These are phyloP conservation scores for Aythya baeri DNA, from an alignment of 2,113 vertebrate species.

Conservation along the genomic window DNA sequence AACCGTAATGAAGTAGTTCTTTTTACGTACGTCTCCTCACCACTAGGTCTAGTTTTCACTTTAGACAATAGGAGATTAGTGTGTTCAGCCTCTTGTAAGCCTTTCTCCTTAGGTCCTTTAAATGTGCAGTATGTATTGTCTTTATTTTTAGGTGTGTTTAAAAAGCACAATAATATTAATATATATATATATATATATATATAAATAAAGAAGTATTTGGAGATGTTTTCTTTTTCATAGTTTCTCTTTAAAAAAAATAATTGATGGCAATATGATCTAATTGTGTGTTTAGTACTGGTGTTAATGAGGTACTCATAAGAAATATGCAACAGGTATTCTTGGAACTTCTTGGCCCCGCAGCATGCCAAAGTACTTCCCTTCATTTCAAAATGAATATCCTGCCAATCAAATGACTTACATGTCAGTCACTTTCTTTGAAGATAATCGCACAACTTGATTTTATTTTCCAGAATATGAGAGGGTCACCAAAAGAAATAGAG, in stretches of 20 bases:
- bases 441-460: background rate
- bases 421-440: background rate
- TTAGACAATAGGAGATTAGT: background rate
- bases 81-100: background rate
- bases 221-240: background rate
- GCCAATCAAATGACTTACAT: background rate
- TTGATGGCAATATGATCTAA: background rate
- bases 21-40: background rate
- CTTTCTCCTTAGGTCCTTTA: background rate
- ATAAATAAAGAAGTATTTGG: background rate
- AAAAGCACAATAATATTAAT: background rate
- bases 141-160: background rate
- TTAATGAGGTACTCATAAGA: background rate
- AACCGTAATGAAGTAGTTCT: background rate
- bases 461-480: background rate
- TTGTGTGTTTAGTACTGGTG: fast-evolving
- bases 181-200: background rate
- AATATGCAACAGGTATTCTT: background rate
- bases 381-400: background rate
- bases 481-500: fast-evolving
- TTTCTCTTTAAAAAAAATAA: fast-evolving
- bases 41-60: background rate
- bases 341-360: background rate
- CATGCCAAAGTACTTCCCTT: background rate
- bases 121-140: fast-evolving